Evolutionary conservation across 2,888 invertebrate genomes (phyloP), one percentile per base, ranked within the genome.

Genomic region (Agrochola macilenta): DNA sequence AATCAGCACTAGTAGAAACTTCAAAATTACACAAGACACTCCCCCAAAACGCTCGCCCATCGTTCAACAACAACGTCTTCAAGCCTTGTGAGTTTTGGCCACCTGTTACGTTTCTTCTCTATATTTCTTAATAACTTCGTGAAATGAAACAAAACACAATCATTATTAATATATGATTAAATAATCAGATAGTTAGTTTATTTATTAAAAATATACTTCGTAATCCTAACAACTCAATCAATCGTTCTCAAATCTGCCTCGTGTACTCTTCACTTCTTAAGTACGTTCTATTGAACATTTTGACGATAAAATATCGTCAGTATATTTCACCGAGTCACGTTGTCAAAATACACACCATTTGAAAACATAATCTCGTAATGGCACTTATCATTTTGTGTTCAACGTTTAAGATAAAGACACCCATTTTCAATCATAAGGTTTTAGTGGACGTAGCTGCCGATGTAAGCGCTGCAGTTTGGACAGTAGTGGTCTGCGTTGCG

Each of bases 401-500:
- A 26, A 46, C 20, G 7, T 49, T 30, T 49, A 4, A n/a, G 49
- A 57, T 58, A 58, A 49, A n/a, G 4, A 23, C 58, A 70, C 17
- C 20, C 9, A 43, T 20, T 35, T 60, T 71, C 43, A 8, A 17
- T 39, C 23, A 43, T 7, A 3, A 57, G 11, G 7, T 43, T 60
- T 78, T 72, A 87, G 54, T 74, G 52, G 23, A 68, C n/a, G 52
- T 96, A 97, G 57, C 96, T 95, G 81, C 97, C 97, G 69, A 97
- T 93, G 81, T 94, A 97, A 7, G 97, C 92, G 78, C 93, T 95
- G 86, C 97, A 97, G 83, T 96, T 95, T 1, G 97, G 97, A 84
- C 97, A 97, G 82, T 97, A 97, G 87, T 97, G 97, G 75, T 97
- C 95, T 52, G 95, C 94, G 82, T 94, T 97, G 83, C 95, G 95